Evolutionary conservation across 2,797 vertebrate species (phyloP), one percentile per base, ranked within the genome.

Genomic region (Karalla daura): DNA sequence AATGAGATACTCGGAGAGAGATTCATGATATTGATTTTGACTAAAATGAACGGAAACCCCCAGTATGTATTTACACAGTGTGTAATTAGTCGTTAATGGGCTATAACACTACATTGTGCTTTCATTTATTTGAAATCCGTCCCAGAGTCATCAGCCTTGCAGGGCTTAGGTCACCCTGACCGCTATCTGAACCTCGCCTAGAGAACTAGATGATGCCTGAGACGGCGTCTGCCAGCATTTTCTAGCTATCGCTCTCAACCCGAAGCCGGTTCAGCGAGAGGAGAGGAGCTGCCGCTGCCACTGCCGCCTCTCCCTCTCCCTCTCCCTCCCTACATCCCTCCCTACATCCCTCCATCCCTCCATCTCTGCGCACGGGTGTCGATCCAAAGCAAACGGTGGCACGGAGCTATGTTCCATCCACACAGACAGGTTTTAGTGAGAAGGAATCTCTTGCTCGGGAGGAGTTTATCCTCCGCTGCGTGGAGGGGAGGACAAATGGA

Each of bases 341-440:
- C 87, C 77, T 80, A 46, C 56, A n/a, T 69, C 64, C 75, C 43
- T 28, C 2, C 53, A 51, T 67, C 71, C 64, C 65, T 80, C 78
- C 76, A 79, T 71, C 85, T 63, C 65, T 2, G 30, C 87, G 78
- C 81, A 46, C 56, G 70, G 21, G 67, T 68, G 11, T 63, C 23
- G 70, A 74, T 93, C 91, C 87, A 91, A 91, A 91, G 87, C 84
- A 91, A 93, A 92, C 81, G 73, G 84, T 79, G 79, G 86, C 68
- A 70, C 66, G 61, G 73, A 89, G 80, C 80, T 84, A 91, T 86
- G 88, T 90, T 89, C 88, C 90, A 70, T 91, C 84, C 82, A 89
- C 81, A 89, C 86, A 91, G 81, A 88, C 74, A 83, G 73, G 67
- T 91, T 92, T 91, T 87, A 86, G 86, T 90, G 90, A 85, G 88